A percentile compares a stretch with the other conserved stretches of the same genome.
These are phyloP conservation scores for Phortica okadai DNA, from an alignment of 2,888 invertebrate species.

Conservation along the genomic window DNA sequence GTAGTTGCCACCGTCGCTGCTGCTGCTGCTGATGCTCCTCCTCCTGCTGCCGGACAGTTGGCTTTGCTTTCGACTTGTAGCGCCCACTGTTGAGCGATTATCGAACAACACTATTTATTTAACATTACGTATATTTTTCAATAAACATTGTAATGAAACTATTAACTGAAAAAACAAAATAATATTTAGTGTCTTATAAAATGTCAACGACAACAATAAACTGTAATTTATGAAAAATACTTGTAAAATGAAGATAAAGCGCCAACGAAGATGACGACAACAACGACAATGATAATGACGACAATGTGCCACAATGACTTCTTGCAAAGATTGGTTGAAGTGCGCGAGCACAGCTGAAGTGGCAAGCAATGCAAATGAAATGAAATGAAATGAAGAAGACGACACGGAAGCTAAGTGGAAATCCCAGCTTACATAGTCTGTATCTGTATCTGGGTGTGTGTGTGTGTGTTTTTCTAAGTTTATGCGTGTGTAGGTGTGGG, in stretches of 20 bases:
- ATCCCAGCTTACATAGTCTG: not conserved
- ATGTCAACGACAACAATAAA: conserved; percentile 59
- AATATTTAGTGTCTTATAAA: too few relatives aligned
- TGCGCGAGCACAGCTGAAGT: conserved; percentile 41
- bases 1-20: conserved; percentile 4
- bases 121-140: too few relatives aligned
- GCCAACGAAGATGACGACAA: conserved; percentile 44
- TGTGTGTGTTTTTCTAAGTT: conserved; percentile 20
- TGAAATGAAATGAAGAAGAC: not conserved
- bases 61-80: conserved; percentile 50
- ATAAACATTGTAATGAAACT: too few relatives aligned
- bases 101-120: conserved; percentile 55
- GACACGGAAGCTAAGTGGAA: conserved; percentile 39
- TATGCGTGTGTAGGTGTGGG: conserved; percentile 39
- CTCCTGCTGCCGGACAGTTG: not conserved
- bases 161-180: too few relatives aligned
- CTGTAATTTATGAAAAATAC: conserved; percentile 73
- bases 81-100: conserved; percentile 70
- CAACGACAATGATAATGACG: conserved; percentile 51
- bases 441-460: conserved; percentile 45
- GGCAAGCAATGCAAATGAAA: conserved; percentile 9
- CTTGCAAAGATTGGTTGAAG: conserved; percentile 49
- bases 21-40: not conserved
- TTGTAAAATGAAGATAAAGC: conserved; percentile 69
- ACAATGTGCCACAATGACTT: conserved; percentile 59